These are phyloP conservation scores for Sinella curviseta DNA, from an alignment of 1,140 invertebrate genomes.

Conservation along the genomic window DNA sequence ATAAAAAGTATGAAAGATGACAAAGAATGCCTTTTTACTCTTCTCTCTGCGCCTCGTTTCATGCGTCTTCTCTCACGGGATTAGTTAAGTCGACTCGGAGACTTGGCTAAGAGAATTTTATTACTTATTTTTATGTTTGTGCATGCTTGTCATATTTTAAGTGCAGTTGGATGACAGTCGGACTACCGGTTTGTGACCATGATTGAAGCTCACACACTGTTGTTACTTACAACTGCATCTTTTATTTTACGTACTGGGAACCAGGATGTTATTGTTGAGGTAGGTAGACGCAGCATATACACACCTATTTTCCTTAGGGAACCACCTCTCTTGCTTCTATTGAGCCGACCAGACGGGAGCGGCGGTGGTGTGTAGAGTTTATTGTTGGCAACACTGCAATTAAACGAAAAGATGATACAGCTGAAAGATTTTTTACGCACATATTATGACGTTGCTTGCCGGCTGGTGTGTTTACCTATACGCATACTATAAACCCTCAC, in stretches of 20 bases:
- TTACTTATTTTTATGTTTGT: background rate
- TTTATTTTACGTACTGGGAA: background rate
- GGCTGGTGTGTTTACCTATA: no score
- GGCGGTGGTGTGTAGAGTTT: no score
- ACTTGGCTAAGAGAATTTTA: background rate
- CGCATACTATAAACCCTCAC: no score
- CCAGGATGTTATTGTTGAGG: background rate
- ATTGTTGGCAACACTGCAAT: no score
- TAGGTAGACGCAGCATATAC: background rate
- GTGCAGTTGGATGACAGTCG: background rate
- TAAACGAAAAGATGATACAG: no score
- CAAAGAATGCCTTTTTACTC: background rate
- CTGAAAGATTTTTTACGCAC: no score
- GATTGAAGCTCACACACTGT: background rate
- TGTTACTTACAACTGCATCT: background rate
- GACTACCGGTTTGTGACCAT: background rate
- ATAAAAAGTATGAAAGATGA: slow-evolving; percentile 1
- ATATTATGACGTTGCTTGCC: no score
- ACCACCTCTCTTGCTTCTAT: background rate
- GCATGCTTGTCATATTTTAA: slow-evolving; percentile 12
- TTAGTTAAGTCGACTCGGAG: background rate
- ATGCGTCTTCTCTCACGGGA: background rate
- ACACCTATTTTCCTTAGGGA: background rate
- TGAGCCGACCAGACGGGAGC: background rate
- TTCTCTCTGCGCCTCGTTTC: background rate